These are phyloP conservation scores for Gallinago nigripennis DNA, from an alignment of 2,797 vertebrate species.

Conservation along the genomic window DNA sequence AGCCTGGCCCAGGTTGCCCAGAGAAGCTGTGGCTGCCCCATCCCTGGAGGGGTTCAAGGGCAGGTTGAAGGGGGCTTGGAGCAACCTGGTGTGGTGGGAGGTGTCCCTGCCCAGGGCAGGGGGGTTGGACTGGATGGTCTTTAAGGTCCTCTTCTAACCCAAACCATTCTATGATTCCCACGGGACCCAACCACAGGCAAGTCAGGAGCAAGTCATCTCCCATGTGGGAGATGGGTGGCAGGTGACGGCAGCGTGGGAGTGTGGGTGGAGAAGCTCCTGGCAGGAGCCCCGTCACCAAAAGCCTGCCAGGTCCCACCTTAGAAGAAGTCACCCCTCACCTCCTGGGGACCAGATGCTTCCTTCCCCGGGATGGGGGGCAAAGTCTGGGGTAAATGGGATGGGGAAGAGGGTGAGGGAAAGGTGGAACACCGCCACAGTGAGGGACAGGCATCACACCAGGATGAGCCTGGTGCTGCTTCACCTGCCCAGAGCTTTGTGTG, in stretches of 20 bases:
- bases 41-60: background rate
- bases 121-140: background rate
- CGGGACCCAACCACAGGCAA: rapidly evolving
- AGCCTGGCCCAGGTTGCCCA: background rate
- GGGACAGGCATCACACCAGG: rapidly evolving
- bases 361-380: background rate
- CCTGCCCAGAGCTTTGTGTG: rapidly evolving
- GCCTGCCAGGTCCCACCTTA: rapidly evolving
- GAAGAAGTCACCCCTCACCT: rapidly evolving
- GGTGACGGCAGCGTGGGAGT: rapidly evolving
- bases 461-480: background rate
- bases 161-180: background rate
- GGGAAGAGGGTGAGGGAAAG: background rate
- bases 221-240: rapidly evolving
- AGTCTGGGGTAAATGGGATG: background rate
- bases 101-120: background rate
- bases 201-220: background rate
- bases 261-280: background rate
- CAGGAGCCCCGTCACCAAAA: rapidly evolving
- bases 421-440: rapidly evolving
- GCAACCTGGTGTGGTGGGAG: background rate
- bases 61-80: background rate
- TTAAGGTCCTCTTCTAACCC: background rate
- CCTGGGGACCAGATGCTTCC: rapidly evolving
- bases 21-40: background rate